Conservation (phyloP, 92 coral and sea anemone species). For the Umimayanthus chanpuru region DNA sequence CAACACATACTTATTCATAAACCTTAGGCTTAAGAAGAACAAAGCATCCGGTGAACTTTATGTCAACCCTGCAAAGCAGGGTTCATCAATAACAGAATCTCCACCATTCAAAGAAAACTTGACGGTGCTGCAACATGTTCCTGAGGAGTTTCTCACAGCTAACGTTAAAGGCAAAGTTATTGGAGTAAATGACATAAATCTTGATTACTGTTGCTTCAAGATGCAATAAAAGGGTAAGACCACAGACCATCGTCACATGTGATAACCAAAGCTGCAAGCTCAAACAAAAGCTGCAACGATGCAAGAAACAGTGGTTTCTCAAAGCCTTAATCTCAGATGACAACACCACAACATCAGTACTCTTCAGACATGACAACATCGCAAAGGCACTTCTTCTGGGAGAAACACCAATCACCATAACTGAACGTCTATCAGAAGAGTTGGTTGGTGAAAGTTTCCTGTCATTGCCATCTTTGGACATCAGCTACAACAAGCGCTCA, state of each 20-base stretch:
- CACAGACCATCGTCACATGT: slow-evolving; percentile 29
- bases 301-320: not conserved
- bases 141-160: slow-evolving; percentile 24
- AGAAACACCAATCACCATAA: not conserved
- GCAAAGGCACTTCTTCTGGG: not conserved
- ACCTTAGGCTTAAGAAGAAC: slow-evolving; percentile 37
- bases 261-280: slow-evolving; percentile 30
- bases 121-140: not conserved
- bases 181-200: slow-evolving; percentile 23
- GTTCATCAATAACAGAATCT: slow-evolving; percentile 11
- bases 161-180: slow-evolving; percentile 17
- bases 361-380: not conserved
- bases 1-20: slow-evolving; percentile 29
- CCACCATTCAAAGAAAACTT: slow-evolving; percentile 16
- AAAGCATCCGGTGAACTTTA: slow-evolving; percentile 7
- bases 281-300: not conserved
- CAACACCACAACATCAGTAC: not conserved
- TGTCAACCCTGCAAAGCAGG: slow-evolving; percentile 45
- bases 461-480: slow-evolving; percentile 2
- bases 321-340: not conserved
- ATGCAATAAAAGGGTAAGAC: slow-evolving; percentile 23
- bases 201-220: slow-evolving; percentile 39
- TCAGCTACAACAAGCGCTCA: not conserved
- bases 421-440: not conserved
- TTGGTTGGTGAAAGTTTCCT: not conserved